Conservation (phyloP, 2,888 invertebrate species). For the Endomychus coccineus region DNA sequence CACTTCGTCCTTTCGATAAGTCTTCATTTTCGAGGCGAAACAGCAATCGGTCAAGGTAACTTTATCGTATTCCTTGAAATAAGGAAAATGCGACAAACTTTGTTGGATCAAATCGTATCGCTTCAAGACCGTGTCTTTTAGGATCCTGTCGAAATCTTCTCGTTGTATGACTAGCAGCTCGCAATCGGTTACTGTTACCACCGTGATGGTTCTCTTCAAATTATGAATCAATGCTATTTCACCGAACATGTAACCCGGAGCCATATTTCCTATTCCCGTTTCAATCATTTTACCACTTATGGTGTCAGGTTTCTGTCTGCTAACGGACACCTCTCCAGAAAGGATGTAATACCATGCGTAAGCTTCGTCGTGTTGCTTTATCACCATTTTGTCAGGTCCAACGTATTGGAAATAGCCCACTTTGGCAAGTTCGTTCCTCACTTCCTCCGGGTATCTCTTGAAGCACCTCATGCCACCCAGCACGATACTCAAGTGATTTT, state of each 20-base stretch:
- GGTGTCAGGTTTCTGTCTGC: background rate
- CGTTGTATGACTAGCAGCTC: constrained; percentile 58
- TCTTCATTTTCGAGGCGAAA: constrained; percentile 55
- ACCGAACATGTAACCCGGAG: constrained; percentile 10
- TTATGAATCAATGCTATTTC: constrained; percentile 7
- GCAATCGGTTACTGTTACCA: constrained; percentile 40
- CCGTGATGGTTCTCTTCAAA: background rate
- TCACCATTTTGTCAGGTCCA: constrained; percentile 34
- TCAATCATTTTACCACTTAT: background rate
- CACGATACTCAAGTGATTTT: constrained; percentile 50
- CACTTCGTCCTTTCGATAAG: constrained; percentile 50
- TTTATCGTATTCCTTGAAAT: constrained; percentile 56
- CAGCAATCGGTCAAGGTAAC: constrained; percentile 57
- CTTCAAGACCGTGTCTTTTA: constrained; percentile 51
- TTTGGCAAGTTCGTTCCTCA: constrained; percentile 54
- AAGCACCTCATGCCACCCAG: constrained; percentile 58
- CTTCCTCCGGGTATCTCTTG: constrained; percentile 53
- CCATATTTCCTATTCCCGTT: background rate
- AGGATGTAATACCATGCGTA: constrained; percentile 10
- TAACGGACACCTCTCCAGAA: constrained; percentile 7
- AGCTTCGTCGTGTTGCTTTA: constrained; percentile 6
- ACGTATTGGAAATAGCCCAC: constrained; percentile 56
- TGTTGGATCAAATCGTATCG: constrained; percentile 55
- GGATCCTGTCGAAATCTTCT: constrained; percentile 54
- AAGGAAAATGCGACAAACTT: constrained; percentile 55